Conservation (phyloP, 2,797 vertebrate genomes). For the Austrolebias charrua region DNA sequence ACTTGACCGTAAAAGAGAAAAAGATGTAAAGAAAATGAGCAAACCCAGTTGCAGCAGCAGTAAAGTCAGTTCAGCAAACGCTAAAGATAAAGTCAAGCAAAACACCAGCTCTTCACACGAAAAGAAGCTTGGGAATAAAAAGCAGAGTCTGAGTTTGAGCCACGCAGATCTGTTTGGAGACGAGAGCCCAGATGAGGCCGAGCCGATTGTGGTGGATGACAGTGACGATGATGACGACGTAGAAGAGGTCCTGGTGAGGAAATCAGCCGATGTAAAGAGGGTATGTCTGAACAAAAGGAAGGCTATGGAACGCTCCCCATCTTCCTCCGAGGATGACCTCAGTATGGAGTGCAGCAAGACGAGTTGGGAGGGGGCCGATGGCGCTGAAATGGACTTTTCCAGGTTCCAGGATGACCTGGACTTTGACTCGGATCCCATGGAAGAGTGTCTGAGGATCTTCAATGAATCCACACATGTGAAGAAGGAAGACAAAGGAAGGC, state of each 20-base stretch:
- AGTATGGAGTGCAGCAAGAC: slow-evolving; percentile 14
- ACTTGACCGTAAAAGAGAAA: slow-evolving; percentile 60
- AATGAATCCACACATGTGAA: slow-evolving; percentile 95
- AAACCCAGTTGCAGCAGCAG: slow-evolving; percentile 52
- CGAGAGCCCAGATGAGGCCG: slow-evolving; percentile 87
- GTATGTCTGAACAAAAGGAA: slow-evolving; percentile 66
- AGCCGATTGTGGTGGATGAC: slow-evolving; percentile 40
- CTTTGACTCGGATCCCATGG: slow-evolving; percentile 94
- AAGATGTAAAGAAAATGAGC: slow-evolving; percentile 56
- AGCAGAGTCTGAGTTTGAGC: slow-evolving; percentile 83
- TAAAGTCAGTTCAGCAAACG: slow-evolving; percentile 43
- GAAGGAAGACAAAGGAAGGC: slow-evolving; percentile 92
- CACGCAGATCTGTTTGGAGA: slow-evolving; percentile 93
- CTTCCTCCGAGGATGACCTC: slow-evolving; percentile 65
- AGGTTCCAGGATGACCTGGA: slow-evolving; percentile 89
- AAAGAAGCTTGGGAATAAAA: slow-evolving; percentile 70
- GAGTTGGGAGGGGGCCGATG: slow-evolving; percentile 60
- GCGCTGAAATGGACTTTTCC: slow-evolving; percentile 77
- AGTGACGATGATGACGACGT: slow-evolving; percentile 33
- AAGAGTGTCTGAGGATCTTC: slow-evolving; percentile 96
- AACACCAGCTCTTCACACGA: slow-evolving; percentile 41
- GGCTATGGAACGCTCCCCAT: slow-evolving; percentile 52
- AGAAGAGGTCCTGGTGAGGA: slow-evolving; percentile 67
- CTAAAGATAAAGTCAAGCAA: slow-evolving; percentile 68
- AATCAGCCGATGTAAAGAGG: slow-evolving; percentile 71